A percentile compares a stretch with the other conserved stretches of the same genome.
Conservation (phyloP, 2,888 invertebrate species). For the Pheosia tremula region DNA sequence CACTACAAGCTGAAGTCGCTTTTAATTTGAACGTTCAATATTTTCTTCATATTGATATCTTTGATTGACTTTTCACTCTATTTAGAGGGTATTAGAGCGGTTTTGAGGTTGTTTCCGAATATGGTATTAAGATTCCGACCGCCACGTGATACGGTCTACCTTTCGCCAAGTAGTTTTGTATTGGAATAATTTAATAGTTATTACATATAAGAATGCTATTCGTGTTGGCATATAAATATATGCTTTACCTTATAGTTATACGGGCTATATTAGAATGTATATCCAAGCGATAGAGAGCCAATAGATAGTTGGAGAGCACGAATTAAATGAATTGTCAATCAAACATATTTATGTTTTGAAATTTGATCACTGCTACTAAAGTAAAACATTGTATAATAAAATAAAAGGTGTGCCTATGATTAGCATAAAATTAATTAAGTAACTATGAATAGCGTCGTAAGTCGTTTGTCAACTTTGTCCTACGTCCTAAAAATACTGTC, state of each 20-base stretch:
- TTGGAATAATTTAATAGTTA: slow-evolving; percentile 82
- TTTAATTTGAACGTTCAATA: slow-evolving; percentile 15
- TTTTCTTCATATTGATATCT: slow-evolving; percentile 17
- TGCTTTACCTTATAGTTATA: slow-evolving; percentile 23
- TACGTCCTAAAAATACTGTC: too few species aligned
- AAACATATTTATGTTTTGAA: slow-evolving; percentile 35
- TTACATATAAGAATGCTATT: slow-evolving; percentile 75
- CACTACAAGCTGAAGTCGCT: slow-evolving; percentile 16
- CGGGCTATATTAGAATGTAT: slow-evolving; percentile 15
- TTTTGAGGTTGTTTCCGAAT: slow-evolving; percentile 37
- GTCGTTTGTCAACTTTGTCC: too few species aligned
- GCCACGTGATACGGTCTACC: slow-evolving; percentile 76
- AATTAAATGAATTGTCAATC: slow-evolving; percentile 44
- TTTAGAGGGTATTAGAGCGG: slow-evolving; percentile 39
- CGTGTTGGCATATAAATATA: slow-evolving; percentile 44
- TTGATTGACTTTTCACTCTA: slow-evolving; percentile 42
- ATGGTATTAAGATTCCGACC: slow-evolving; percentile 71
- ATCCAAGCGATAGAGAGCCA: not conserved
- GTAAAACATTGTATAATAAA: slow-evolving; percentile 32
- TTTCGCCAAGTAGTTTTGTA: slow-evolving; percentile 80
- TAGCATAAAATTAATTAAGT: slow-evolving; percentile 2
- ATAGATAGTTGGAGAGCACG: slow-evolving; percentile 24
- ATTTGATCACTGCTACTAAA: slow-evolving; percentile 37
- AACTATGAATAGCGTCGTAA: not conserved
- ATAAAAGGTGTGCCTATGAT: slow-evolving; percentile 25